Percentiles rank a stretch among this genome's conserved stretches.
Conservation (phyloP, 2,113 vertebrate genomes). For the Microcebus murinus region DNA sequence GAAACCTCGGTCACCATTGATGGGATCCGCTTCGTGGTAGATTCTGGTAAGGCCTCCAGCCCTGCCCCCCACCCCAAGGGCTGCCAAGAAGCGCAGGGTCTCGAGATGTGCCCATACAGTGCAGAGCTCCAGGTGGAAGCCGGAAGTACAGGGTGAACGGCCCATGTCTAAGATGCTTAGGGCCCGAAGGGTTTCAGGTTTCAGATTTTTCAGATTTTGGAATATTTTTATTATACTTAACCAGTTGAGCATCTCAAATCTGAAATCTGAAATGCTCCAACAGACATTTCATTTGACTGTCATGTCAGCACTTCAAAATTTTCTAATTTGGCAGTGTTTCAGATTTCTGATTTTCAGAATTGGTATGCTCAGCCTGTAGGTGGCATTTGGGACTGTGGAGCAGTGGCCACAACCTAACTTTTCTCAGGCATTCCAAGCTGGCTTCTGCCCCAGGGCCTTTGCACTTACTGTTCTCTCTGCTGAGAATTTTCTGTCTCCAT, state of each 20-base stretch:
- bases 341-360: neutral
- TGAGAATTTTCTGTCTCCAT: neutral
- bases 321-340: neutral
- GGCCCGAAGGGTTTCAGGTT: neutral
- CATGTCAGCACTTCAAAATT: neutral
- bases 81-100: too few relatives aligned
- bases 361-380: neutral
- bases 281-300: neutral
- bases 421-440: neutral
- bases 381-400: neutral
- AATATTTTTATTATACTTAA: neutral
- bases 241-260: neutral
- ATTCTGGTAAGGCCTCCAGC: constrained; percentile 87
- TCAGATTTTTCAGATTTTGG: neutral
- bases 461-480: neutral
- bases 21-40: constrained; percentile 93
- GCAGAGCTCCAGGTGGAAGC: neutral
- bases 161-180: neutral
- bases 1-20: constrained; percentile 97
- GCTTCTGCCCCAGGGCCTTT: neutral
- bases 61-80: accelerated
- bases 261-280: neutral
- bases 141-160: neutral
- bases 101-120: accelerated
- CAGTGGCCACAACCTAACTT: neutral